Percentiles rank a stretch among this genome's conserved stretches.
Evolutionary conservation across 2,113 vertebrate genomes (phyloP).

Genomic region (Hippoglossus stenolepis): DNA sequence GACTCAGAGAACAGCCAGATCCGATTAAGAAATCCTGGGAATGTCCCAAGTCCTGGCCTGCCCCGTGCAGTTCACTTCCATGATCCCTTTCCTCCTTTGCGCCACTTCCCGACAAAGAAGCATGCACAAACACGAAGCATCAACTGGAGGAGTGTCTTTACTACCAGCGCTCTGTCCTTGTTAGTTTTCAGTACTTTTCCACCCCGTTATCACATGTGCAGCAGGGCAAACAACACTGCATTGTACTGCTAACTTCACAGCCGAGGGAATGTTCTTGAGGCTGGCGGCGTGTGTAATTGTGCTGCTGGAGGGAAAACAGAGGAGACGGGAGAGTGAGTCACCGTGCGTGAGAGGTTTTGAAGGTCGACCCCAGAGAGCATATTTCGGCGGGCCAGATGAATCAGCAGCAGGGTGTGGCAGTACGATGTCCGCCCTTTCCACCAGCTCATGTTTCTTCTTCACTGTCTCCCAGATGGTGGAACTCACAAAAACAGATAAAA

Average conservation of each 20-base stretch:
- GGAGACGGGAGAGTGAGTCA: conserved; percentile 67
- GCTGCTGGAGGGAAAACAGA: conserved; percentile 40
- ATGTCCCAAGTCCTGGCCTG: conserved; percentile 47
- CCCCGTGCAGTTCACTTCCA: conserved; percentile 13
- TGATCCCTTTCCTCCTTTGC: background rate
- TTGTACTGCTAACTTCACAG: conserved; percentile 53
- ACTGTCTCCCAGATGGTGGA: conserved; percentile 1
- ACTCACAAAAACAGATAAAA: background rate
- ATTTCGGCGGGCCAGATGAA: conserved; percentile 63
- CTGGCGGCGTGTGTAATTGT: conserved; percentile 54
- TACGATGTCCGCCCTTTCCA: conserved; percentile 15
- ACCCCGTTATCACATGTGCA: conserved; percentile 38
- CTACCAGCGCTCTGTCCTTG: background rate
- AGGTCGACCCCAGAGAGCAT: conserved; percentile 55
- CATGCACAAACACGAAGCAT: conserved; percentile 18
- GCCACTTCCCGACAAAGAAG: background rate
- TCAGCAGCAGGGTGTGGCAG: conserved; percentile 69
- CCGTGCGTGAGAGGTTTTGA: conserved; percentile 50
- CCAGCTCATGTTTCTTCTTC: conserved; percentile 46
- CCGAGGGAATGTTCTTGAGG: conserved; percentile 47
- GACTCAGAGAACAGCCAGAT: conserved; percentile 67
- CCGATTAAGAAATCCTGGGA: conserved; percentile 42
- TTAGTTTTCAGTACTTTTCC: conserved; percentile 66
- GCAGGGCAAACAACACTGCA: conserved; percentile 48
- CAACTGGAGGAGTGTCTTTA: background rate